phyloP scores from a whole-genome alignment of 2,888 invertebrate genomes.

The Arge pagana region DNA sequence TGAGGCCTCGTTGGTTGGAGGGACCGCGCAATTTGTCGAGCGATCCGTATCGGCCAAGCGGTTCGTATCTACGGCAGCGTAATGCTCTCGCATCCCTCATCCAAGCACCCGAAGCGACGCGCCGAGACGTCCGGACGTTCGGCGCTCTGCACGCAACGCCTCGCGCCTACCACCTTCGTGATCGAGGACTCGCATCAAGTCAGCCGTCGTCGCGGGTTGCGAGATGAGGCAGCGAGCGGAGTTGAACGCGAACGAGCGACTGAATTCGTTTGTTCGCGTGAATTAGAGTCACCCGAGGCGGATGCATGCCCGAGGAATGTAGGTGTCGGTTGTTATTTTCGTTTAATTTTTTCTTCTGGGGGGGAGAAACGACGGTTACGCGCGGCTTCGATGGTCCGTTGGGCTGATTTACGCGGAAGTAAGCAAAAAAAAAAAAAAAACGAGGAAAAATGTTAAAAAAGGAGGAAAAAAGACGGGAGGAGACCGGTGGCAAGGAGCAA shows the following conservation, averaged over 20 bases:
- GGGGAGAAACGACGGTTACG: no score
- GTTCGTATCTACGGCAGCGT: constrained; percentile 45
- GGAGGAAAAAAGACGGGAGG: constrained; percentile 19
- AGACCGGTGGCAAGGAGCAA: constrained; percentile 26
- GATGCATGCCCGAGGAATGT: no score
- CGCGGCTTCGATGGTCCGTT: no score
- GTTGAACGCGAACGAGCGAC: no score
- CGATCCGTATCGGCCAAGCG: constrained; percentile 51
- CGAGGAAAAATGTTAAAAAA: constrained; percentile 9
- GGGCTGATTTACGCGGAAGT: no score
- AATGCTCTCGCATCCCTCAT: constrained; percentile 46
- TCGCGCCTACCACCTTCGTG: constrained; percentile 3
- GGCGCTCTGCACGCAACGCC: not conserved
- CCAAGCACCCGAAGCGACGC: constrained; percentile 38
- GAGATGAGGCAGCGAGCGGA: no score
- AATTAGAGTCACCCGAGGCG: no score
- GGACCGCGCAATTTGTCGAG: constrained; percentile 47
- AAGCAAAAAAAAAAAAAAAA: constrained; percentile 5
- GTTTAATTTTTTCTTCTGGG: no score
- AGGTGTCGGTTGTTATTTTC: no score
- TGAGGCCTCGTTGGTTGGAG: not conserved
- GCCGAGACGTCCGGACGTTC: no score
- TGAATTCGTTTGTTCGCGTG: no score
- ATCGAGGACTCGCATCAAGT: constrained; percentile 9
- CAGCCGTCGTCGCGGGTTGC: constrained; percentile 13